phyloP scores from a whole-genome alignment of 2,888 invertebrate genomes.

The Hirtodrosophila alboralis region DNA sequence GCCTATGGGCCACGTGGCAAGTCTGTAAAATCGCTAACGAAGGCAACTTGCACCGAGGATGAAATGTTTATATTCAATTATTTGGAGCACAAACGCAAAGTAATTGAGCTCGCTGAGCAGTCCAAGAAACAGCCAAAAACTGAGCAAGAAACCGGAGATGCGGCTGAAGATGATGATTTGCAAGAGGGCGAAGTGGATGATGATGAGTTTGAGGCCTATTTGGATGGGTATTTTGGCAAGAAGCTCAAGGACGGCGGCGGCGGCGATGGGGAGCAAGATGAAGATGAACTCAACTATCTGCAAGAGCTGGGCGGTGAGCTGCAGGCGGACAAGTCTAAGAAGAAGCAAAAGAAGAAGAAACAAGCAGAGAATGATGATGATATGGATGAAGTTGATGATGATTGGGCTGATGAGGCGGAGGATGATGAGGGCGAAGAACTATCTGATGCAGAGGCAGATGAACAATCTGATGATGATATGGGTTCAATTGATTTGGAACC shows the following conservation, averaged over 20 bases:
- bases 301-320: conserved; percentile 87
- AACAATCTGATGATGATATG: conserved; percentile 79
- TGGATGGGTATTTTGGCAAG: conserved; percentile 84
- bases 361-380: conserved; percentile 82
- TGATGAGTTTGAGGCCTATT: conserved; percentile 85
- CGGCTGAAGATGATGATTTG: conserved; percentile 84
- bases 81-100: conserved; percentile 85
- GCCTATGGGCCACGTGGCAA: conserved; percentile 89
- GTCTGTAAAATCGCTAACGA: conserved; percentile 89
- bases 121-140: conserved; percentile 77
- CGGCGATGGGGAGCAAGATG: conserved; percentile 85
- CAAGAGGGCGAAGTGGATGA: conserved; percentile 89
- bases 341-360: conserved; percentile 72
- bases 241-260: conserved; percentile 87
- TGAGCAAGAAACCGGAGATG: conserved; percentile 77
- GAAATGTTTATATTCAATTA: conserved; percentile 88
- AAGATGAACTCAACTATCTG: conserved; percentile 88
- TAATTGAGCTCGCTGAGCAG: conserved; percentile 56
- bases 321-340: conserved; percentile 60
- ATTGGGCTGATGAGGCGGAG: conserved; percentile 79
- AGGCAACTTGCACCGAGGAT: conserved; percentile 93
- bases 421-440: conserved; percentile 72
- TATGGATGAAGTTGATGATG: conserved; percentile 81
- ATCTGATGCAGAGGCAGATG: conserved; percentile 77
- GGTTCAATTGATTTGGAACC: conserved; percentile 75